Conservation (phyloP, 2,797 vertebrate genomes). For the Gephyroberyx darwinii region DNA sequence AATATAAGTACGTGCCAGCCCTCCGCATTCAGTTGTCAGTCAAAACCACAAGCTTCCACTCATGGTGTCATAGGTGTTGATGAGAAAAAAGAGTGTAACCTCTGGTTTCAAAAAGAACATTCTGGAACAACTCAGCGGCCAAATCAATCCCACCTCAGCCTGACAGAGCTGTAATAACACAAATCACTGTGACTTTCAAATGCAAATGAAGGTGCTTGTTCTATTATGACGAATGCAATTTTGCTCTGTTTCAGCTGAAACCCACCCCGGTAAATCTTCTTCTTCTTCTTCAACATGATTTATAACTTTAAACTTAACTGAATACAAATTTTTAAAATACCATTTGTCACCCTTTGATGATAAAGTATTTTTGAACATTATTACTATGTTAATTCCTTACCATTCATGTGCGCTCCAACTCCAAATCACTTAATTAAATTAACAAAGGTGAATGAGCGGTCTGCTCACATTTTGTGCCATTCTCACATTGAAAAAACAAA, state of each 20-base stretch:
- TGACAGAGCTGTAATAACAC: constrained; percentile 77
- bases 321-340: no score
- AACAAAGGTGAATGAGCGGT: constrained; percentile 61
- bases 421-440: no score
- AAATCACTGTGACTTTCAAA: constrained; percentile 77
- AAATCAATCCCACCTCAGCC: constrained; percentile 73
- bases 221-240: no score
- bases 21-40: constrained; percentile 70
- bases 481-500: constrained; percentile 45
- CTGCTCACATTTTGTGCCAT: constrained; percentile 64
- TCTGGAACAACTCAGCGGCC: constrained; percentile 60
- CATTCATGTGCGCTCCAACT: no score
- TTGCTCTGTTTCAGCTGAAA: no score
- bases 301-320: no score
- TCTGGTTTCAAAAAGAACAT: constrained; percentile 64
- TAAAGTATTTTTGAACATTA: no score
- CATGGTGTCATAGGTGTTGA: constrained; percentile 70
- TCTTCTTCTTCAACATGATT: no score
- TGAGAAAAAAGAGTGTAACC: constrained; percentile 72
- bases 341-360: no score
- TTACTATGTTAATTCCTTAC: no score
- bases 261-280: no score
- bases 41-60: constrained; percentile 66
- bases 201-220: constrained; percentile 57
- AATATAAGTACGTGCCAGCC: constrained; percentile 62